phyloP scores from a whole-genome alignment of 2,113 vertebrate genomes.

The Grammomys dolichurus region DNA sequence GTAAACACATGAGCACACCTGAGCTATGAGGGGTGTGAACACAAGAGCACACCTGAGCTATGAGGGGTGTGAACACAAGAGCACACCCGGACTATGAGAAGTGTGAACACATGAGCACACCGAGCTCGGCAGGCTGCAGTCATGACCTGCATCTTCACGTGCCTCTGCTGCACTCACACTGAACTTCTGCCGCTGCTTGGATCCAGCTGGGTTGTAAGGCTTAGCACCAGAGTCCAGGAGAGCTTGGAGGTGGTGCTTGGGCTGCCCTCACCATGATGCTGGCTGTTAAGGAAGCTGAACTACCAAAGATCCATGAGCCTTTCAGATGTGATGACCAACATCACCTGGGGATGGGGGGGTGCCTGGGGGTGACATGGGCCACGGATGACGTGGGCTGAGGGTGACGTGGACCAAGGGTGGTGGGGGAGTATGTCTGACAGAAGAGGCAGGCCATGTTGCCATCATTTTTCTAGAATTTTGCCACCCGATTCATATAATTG shows the following conservation, averaged over 20 bases:
- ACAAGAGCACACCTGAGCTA: background rate
- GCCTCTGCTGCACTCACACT: background rate
- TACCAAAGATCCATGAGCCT: background rate
- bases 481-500: background rate
- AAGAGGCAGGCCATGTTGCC: background rate
- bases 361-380: background rate
- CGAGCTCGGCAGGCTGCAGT: background rate
- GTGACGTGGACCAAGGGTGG: background rate
- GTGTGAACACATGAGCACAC: background rate
- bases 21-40: background rate
- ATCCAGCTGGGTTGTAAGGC: background rate
- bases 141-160: accelerated
- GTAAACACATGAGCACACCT: background rate
- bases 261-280: too few species aligned
- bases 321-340: background rate
- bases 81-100: background rate
- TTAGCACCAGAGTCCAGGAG: background rate
- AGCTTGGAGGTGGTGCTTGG: background rate
- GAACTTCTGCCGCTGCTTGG: background rate
- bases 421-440: background rate
- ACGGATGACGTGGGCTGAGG: background rate
- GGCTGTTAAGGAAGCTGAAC: too few species aligned
- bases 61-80: background rate
- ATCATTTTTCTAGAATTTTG: background rate
- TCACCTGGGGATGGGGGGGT: background rate